A percentile compares a stretch with the other conserved stretches of the same genome.
Evolutionary conservation across 2,113 vertebrate species (phyloP).

Genomic region (Eonycteris spelaea): DNA sequence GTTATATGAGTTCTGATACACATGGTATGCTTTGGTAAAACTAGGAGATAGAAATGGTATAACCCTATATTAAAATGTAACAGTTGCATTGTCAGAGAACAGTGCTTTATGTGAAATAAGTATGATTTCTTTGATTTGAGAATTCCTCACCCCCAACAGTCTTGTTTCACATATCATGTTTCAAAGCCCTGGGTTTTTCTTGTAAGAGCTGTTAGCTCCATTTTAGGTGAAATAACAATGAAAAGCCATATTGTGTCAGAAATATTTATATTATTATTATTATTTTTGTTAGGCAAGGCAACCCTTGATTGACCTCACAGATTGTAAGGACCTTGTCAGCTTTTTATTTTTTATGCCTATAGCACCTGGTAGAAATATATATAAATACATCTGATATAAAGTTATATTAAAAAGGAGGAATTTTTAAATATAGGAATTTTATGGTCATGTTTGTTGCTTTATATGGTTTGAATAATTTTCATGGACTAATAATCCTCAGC

Average conservation of each 20-base stretch:
- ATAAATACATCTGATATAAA: background rate
- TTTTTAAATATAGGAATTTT: background rate
- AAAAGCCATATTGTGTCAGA: constrained; percentile 17
- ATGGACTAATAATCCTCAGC: background rate
- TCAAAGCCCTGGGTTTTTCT: background rate
- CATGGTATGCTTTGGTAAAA: background rate
- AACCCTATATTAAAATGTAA: background rate
- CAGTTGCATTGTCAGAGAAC: background rate
- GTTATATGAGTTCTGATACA: background rate
- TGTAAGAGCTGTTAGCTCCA: background rate
- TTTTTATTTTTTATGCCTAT: no score
- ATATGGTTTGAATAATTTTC: constrained; percentile 32
- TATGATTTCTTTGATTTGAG: constrained; percentile 1
- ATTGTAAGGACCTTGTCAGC: no score
- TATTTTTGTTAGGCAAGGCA: no score
- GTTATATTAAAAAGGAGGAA: background rate
- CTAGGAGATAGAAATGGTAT: background rate
- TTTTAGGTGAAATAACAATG: background rate
- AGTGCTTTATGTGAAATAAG: background rate
- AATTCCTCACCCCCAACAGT: background rate
- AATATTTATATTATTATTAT: background rate
- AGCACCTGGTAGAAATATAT: background rate
- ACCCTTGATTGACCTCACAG: no score
- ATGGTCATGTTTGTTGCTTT: constrained; percentile 32
- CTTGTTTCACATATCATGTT: background rate